Evolutionary conservation across 1,140 invertebrate species (phyloP), one percentile per base, ranked within the genome.

Genomic region (Papilio helenus): DNA sequence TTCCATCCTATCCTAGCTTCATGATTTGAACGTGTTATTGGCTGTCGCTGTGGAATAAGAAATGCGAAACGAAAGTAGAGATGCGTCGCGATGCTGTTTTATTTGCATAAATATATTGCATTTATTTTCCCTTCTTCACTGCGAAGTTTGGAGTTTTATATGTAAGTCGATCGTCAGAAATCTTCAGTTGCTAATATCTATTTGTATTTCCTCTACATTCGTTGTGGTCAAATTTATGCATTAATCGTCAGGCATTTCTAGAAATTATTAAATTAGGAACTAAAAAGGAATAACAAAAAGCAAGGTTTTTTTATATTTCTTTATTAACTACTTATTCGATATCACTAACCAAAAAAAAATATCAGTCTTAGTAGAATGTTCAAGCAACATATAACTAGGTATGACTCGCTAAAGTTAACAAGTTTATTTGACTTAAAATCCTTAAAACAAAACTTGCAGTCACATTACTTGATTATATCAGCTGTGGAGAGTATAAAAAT

Each of bases 341-440:
- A 73, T 73, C 72, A 73, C 72, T 73, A 73, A 73, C 68, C 68
- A 16, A 49, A n/a, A 73, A 42, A 23, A 73, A 49, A 46, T 73
- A 73, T 73, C 72, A 73, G 72, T 73, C 72, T 73, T 73, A 73
- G 42, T n/a, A 44, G 8, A 73, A 44, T 73, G 10, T 73, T 26
- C 20, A 61, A 61, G 18, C 49, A 23, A 72, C 65, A 71, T 71
- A 39, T 34, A 71, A 68, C 3, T 68, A 68, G 0, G 23, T 68
- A 68, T 16, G 2, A 18, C 49, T 55, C 1, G 1, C 18, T 55
- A 55, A 0, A 39, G 44, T 39, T 8, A 39, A 39, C 34, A 39
- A 39, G 7, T 39, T 39, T 39, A 39, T 39, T 39, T 39, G 34
- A 8, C 7, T 39, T 39, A 8, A 39, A 39, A 39, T 8, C 4